Conservation (phyloP, 1,140 invertebrate genomes). For the Nasonia vitripennis region DNA sequence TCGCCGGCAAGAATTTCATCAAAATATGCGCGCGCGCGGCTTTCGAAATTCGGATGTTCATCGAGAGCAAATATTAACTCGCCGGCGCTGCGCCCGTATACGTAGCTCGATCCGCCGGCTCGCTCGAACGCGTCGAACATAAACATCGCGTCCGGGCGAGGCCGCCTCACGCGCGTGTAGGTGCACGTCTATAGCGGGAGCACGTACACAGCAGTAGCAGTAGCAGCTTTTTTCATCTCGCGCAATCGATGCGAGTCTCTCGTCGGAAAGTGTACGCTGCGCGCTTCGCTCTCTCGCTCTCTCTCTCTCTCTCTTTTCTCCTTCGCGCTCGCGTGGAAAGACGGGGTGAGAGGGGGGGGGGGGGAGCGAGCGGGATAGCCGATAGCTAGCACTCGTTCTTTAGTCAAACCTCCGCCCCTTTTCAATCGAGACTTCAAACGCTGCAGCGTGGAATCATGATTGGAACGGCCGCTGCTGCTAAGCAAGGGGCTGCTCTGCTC, state of each 20-base stretch:
- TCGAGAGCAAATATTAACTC: slow-evolving; percentile 40
- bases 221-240: slow-evolving; percentile 33
- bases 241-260: slow-evolving; percentile 28
- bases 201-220: not conserved
- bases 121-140: slow-evolving; percentile 29
- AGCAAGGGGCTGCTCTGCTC: slow-evolving; percentile 71
- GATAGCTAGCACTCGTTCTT: slow-evolving; percentile 73
- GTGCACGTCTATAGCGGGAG: no score
- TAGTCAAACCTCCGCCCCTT: slow-evolving; percentile 75
- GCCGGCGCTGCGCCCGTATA: not conserved
- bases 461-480: slow-evolving; percentile 71
- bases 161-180: not conserved
- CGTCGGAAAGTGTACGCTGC: slow-evolving; percentile 5
- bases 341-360: not conserved
- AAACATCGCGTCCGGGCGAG: slow-evolving; percentile 19
- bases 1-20: slow-evolving; percentile 30
- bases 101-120: not conserved
- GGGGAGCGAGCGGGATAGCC: slow-evolving; percentile 57
- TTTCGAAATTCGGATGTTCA: slow-evolving; percentile 43
- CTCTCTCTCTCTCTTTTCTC: slow-evolving; percentile 16
- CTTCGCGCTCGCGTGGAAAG: not conserved
- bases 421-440: slow-evolving; percentile 77
- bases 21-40: slow-evolving; percentile 18
- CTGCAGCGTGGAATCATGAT: slow-evolving; percentile 75
- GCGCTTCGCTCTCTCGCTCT: not conserved